These are phyloP conservation scores for Tenodera sinensis DNA, from an alignment of 2,888 invertebrate genomes.

Conservation along the genomic window DNA sequence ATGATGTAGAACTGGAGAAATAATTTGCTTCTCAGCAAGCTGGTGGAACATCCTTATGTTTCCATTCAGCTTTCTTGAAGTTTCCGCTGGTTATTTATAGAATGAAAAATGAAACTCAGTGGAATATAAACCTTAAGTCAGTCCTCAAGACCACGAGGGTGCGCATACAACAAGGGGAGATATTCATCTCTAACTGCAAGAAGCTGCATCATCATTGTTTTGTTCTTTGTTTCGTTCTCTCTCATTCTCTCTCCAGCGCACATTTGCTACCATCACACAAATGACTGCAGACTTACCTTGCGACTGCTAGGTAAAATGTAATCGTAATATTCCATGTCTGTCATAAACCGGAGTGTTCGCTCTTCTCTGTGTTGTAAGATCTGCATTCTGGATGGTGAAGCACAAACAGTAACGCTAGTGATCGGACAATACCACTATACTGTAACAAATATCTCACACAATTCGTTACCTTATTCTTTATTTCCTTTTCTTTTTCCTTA, in stretches of 20 bases:
- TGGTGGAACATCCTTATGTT: too few relatives aligned
- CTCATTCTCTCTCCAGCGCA: neutral
- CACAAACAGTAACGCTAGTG: too few relatives aligned
- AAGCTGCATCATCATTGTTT: neutral
- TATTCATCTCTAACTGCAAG: neutral
- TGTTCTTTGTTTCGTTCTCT: neutral
- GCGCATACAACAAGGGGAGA: neutral
- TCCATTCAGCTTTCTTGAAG: neutral
- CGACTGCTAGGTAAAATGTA: neutral
- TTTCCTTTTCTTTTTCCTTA: too few relatives aligned
- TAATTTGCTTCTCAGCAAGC: too few relatives aligned
- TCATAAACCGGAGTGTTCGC: too few relatives aligned
- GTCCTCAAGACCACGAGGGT: neutral
- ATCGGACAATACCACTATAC: too few relatives aligned
- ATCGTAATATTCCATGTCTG: too few relatives aligned
- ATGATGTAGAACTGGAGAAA: too few relatives aligned
- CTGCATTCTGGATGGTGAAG: too few relatives aligned
- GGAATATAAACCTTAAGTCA: neutral
- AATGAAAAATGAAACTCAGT: neutral
- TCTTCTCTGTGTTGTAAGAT: too few relatives aligned
- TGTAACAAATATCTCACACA: too few relatives aligned
- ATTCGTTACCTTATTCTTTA: too few relatives aligned
- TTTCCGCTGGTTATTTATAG: neutral
- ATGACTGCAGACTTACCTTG: neutral
- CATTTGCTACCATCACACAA: neutral